Percentiles rank a stretch among this genome's conserved stretches.
These are phyloP conservation scores for Phrynosoma blainvillii DNA, from an alignment of 2,113 vertebrate species.

Conservation along the genomic window DNA sequence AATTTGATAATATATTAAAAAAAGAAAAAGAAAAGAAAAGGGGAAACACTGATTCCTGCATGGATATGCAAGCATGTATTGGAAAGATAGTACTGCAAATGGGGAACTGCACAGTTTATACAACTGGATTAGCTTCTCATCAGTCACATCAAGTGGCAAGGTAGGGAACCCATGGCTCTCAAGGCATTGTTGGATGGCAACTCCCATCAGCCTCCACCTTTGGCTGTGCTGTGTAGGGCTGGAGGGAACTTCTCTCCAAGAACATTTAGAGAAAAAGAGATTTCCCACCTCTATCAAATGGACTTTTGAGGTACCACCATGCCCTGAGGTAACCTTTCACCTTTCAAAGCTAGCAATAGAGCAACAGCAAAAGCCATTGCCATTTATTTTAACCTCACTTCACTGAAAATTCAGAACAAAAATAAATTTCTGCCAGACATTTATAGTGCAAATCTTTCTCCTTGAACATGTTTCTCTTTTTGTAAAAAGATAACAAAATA, in stretches of 20 bases:
- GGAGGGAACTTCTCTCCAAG: background rate
- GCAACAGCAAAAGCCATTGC: background rate
- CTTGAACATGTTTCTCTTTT: conserved; percentile 30
- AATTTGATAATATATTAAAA: background rate
- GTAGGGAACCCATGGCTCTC: background rate
- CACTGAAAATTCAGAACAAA: conserved; percentile 11
- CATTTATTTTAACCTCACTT: background rate
- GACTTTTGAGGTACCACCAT: background rate
- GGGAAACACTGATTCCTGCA: background rate
- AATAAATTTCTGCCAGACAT: conserved; percentile 7
- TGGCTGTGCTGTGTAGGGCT: background rate
- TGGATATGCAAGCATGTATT: background rate
- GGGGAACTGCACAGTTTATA: background rate
- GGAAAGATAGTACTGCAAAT: background rate
- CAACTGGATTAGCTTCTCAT: background rate
- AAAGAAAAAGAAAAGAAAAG: background rate
- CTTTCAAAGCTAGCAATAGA: background rate
- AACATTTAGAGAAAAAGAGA: background rate
- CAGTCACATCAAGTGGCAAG: background rate
- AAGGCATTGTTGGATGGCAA: background rate
- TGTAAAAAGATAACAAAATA: conserved; percentile 17
- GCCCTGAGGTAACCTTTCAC: background rate
- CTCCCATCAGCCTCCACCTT: background rate
- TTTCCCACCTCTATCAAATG: background rate
- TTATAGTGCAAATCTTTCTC: background rate